Evolutionary conservation across 2,797 vertebrate species (phyloP).

Genomic region (Phoxinus dragarum): DNA sequence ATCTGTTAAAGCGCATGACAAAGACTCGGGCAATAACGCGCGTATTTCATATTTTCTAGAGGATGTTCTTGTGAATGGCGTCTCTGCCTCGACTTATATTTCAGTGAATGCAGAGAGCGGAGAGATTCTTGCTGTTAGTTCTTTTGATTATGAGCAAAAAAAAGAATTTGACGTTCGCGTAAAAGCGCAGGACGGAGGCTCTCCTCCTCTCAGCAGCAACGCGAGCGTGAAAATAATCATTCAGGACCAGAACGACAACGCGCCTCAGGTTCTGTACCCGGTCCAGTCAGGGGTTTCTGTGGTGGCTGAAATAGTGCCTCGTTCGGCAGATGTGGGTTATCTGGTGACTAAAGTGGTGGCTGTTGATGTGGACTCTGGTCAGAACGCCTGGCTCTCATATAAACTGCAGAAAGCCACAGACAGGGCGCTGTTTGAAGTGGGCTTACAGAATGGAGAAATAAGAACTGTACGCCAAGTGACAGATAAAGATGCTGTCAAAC

Average conservation of each 20-base stretch:
- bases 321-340: conserved; percentile 82
- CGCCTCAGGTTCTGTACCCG: conserved; percentile 66
- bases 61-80: conserved; percentile 68
- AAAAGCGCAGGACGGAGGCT: conserved; percentile 77
- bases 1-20: conserved; percentile 73
- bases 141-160: conserved; percentile 78
- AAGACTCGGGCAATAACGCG: conserved; percentile 75
- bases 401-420: conserved; percentile 80
- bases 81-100: conserved; percentile 71
- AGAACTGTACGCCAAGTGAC: conserved; percentile 76
- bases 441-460: conserved; percentile 82
- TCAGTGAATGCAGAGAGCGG: conserved; percentile 77
- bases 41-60: conserved; percentile 77
- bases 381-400: conserved; percentile 84
- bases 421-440: conserved; percentile 81
- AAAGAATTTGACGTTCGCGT: conserved; percentile 71
- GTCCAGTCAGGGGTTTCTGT: conserved; percentile 61
- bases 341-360: conserved; percentile 87
- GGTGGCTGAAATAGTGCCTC: conserved; percentile 77
- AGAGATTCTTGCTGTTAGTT: conserved; percentile 70
- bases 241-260: conserved; percentile 56
- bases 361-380: conserved; percentile 81
- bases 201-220: conserved; percentile 64
- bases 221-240: conserved; percentile 57
- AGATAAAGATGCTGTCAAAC: conserved; percentile 80